These are phyloP conservation scores for Dolichotis patagonum DNA, from an alignment of 2,113 vertebrate genomes.

Conservation along the genomic window DNA sequence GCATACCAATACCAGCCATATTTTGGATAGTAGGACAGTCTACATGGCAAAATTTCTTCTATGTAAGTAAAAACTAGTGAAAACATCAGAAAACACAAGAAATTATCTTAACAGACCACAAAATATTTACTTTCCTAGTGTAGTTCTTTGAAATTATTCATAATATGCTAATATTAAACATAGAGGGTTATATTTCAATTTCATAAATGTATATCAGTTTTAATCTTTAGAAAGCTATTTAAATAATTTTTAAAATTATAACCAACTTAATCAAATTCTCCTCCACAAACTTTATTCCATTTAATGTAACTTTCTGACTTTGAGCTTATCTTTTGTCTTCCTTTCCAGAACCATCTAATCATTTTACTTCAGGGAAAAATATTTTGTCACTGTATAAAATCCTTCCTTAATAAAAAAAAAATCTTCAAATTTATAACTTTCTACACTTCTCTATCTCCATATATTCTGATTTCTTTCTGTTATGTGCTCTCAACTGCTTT, in stretches of 20 bases:
- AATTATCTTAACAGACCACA: neutral
- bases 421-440: neutral
- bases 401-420: neutral
- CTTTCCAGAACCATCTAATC: neutral
- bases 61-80: neutral
- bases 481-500: too few relatives aligned
- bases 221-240: neutral
- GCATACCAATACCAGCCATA: neutral
- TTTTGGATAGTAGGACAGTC: too few relatives aligned
- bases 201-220: neutral
- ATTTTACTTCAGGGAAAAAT: neutral
- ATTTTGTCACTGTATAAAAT: too few relatives aligned
- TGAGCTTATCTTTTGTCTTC: neutral
- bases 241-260: neutral
- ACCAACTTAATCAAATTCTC: neutral
- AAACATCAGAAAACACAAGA: neutral
- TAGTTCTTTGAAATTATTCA: neutral
- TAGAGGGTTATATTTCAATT: neutral
- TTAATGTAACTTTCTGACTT: neutral
- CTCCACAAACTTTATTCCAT: neutral
- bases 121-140: neutral
- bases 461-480: too few relatives aligned
- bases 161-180: neutral
- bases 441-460: too few relatives aligned
- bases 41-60: neutral